Conservation (phyloP, 2,797 vertebrate species). For the Spondyliosoma cantharus region DNA sequence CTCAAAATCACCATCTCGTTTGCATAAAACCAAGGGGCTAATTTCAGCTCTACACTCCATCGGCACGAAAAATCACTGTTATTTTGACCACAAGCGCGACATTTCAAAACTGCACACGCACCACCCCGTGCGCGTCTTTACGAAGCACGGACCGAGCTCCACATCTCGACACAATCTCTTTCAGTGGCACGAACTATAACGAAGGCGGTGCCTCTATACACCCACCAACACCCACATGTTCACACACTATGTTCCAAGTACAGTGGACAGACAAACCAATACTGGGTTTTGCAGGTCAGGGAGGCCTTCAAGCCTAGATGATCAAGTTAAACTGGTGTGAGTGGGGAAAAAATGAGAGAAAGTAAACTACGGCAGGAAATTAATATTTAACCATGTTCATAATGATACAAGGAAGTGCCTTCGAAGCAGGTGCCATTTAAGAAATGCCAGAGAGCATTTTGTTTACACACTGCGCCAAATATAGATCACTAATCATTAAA, state of each 20-base stretch:
- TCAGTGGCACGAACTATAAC: not conserved
- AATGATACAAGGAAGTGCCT: slow-evolving; percentile 2
- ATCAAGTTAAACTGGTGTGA: not conserved
- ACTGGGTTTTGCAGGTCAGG: not conserved
- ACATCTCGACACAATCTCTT: not conserved
- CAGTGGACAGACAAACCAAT: not conserved
- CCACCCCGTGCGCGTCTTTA: not conserved
- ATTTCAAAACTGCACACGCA: slow-evolving; percentile 20
- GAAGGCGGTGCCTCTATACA: not conserved
- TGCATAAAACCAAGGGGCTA: not conserved
- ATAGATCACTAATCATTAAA: slow-evolving; percentile 2
- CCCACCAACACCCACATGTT: not conserved
- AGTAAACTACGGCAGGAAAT: not conserved
- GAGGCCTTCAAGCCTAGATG: not conserved
- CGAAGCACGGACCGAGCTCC: not conserved
- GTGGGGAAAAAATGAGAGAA: not conserved
- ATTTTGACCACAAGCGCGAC: slow-evolving; percentile 19
- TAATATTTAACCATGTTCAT: slow-evolving; percentile 12
- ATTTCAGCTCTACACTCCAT: not conserved
- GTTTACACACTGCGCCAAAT: not conserved
- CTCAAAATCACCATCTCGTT: not conserved
- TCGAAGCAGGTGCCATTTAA: not conserved
- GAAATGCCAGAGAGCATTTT: not conserved
- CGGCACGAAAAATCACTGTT: not conserved
- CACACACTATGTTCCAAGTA: not conserved